Evolutionary conservation across 2,888 invertebrate genomes (phyloP), one percentile per base, ranked within the genome.

Genomic region (Cryptocheilus praepositus): DNA sequence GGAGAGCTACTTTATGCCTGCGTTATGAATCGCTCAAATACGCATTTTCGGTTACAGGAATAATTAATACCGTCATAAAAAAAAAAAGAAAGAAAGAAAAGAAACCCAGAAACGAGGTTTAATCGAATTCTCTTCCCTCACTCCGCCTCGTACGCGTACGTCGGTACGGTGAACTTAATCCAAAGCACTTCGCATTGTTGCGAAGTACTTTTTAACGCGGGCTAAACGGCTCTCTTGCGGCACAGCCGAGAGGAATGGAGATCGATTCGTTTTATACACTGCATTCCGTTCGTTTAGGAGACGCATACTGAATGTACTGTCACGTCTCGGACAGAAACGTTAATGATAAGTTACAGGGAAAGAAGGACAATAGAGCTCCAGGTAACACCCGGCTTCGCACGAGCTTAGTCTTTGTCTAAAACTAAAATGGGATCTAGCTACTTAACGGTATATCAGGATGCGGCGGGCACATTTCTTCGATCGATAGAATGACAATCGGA

Each of bases 11-110:
- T 28, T 51, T 18, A 46, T 28, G 43, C 21, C 61, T 58, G 59
- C 53, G 67, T 73, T 70, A 73, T 70, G 67, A 61, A 70, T 65
- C 67, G 57, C 61, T 19, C 49, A 8, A 49, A 56, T n/a, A n/a
- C 19, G 16, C 64, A 3, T 46, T 61, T 67, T 61, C 58, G 61
- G 7, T 61, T 11, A 46, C 58, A 53, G 18, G 53, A 46, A 70
- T 69, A 49, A 53, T 36, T 52, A 36, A 46, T 67, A 46, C 53
- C 60, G 55, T 51, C 52, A 7, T 1, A 36, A 36, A 36, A 11
- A 7, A 7, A 36, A 11, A 11, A 36, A 36, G n/a, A n/a, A n/a
- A n/a, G n/a, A n/a, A n/a, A n/a, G n/a, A n/a, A n/a, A n/a, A n/a
- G n/a, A n/a, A n/a, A n/a, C n/a, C n/a, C n/a, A n/a, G n/a, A n/a